Base-by-base conservation (phyloP, 2,888 invertebrate genomes). In the Heliothis peltigera region DNA sequence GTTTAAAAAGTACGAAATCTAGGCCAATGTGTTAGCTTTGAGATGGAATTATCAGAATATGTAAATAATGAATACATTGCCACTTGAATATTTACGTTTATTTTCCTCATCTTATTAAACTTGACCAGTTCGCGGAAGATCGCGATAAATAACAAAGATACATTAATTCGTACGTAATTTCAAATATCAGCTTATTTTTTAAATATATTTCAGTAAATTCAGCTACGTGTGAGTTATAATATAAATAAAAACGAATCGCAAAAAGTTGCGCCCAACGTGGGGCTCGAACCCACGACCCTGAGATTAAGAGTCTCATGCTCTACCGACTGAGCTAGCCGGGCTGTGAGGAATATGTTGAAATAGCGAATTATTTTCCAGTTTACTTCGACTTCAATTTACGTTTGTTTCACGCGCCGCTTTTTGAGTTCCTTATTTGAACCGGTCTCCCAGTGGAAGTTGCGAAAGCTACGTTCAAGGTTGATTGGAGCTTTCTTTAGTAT, bases 251-350 rank as follows among this genome's bases (percentile, higher is more conserved):
- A 18, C 1, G 12, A 55, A 64, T 44, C 52, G 63, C 86, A 92
- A 91, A 87, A 84, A 72, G 60, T 32, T 75, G 39, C 94, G 94
- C 95, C 95, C 95, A 95, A 95, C 95, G 94, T 95, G 95, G 95
- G 95, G 95, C 95, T 95, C 94, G 94, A 95, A 95, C 95, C 94
- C 95, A 95, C 95, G 95, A 95, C 95, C 95, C 95, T 95, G 95
- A 95, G 95, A 95, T 95, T 95, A 95, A 95, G 95, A 95, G 95
- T 95, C 95, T 95, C 95, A 92, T 92, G 92, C 92, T 92, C 92
- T 92, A 92, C 92, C 92, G 92, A 92, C 91, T 92, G 92, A 92
- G 92, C 91, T 92, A 92, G 92, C 91, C 92, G 91, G 91, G 91
- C 91, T 83, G 28, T 62, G 0, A 0, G 0, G 0, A 0, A 0